Percentiles rank a stretch among this genome's conserved stretches.
phyloP scores from a whole-genome alignment of 2,888 invertebrate species.

The Bimastos eiseni region DNA sequence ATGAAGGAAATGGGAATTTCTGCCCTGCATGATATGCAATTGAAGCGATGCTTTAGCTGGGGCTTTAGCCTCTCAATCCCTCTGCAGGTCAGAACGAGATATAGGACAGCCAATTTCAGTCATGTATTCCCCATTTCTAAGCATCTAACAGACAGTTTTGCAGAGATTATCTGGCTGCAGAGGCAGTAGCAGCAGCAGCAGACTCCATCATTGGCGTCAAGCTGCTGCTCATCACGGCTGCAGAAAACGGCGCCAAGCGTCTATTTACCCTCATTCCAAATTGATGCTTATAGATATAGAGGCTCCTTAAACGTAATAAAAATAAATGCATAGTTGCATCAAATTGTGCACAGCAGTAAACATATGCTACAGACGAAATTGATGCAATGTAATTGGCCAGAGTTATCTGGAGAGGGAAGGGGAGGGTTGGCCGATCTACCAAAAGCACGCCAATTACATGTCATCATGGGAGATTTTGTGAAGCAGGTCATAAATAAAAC shows the following conservation, averaged over 20 bases:
- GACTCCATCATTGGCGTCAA: not conserved
- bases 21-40: too few relatives aligned
- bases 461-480: too few relatives aligned
- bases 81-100: not conserved
- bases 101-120: not conserved
- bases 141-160: not conserved
- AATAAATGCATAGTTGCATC: not conserved
- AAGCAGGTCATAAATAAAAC: too few relatives aligned
- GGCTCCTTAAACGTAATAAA: not conserved
- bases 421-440: not conserved
- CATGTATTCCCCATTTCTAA: not conserved
- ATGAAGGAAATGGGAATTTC: slow-evolving; percentile 2
- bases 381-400: not conserved
- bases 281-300: not conserved
- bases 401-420: too few relatives aligned
- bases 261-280: not conserved
- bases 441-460: too few relatives aligned
- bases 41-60: too few relatives aligned
- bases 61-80: too few relatives aligned
- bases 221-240: not conserved
- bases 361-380: not conserved
- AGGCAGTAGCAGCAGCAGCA: not conserved
- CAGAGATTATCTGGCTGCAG: not conserved
- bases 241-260: not conserved
- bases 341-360: not conserved